A percentile compares a stretch with the other conserved stretches of the same genome.
Evolutionary conservation across 64 coral and sea anemone species (phyloP).

Genomic region (Montipora sp.): DNA sequence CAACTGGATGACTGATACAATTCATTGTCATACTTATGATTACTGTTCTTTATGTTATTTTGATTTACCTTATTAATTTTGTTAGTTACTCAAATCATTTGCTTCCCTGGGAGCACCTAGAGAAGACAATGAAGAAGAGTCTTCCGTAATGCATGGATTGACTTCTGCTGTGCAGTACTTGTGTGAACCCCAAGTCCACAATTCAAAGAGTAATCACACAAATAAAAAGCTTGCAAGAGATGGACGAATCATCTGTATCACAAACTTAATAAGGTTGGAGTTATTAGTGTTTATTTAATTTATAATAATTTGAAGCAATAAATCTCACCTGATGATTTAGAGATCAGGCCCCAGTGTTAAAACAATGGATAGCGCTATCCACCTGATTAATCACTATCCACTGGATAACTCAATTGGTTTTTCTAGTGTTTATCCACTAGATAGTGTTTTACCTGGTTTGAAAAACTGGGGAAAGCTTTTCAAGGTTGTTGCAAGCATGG

Average conservation of each 20-base stretch:
- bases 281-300: neutral
- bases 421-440: too few relatives aligned
- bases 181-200: slow-evolving; percentile 44
- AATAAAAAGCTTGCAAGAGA: slow-evolving; percentile 54
- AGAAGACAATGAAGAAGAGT: slow-evolving; percentile 70
- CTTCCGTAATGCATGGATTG: slow-evolving; percentile 74
- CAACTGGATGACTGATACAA: too few relatives aligned
- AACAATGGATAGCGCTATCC: too few relatives aligned
- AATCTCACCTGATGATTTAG: too few relatives aligned
- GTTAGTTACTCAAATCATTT: slow-evolving; percentile 87
- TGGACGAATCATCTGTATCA: slow-evolving; percentile 86
- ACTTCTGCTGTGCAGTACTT: slow-evolving; percentile 80
- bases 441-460: too few relatives aligned
- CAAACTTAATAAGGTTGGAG: slow-evolving; percentile 87
- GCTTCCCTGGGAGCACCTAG: slow-evolving; percentile 80
- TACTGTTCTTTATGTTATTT: neutral
- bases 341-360: too few relatives aligned
- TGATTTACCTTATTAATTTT: neutral
- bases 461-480: too few relatives aligned
- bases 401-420: too few relatives aligned
- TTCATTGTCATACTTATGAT: neutral
- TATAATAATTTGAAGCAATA: too few relatives aligned
- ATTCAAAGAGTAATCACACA: slow-evolving; percentile 59
- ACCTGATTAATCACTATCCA: too few relatives aligned
- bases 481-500: too few relatives aligned